These are phyloP conservation scores for Calcarius lapponicus DNA, from an alignment of 2,797 vertebrate species.

Conservation along the genomic window DNA sequence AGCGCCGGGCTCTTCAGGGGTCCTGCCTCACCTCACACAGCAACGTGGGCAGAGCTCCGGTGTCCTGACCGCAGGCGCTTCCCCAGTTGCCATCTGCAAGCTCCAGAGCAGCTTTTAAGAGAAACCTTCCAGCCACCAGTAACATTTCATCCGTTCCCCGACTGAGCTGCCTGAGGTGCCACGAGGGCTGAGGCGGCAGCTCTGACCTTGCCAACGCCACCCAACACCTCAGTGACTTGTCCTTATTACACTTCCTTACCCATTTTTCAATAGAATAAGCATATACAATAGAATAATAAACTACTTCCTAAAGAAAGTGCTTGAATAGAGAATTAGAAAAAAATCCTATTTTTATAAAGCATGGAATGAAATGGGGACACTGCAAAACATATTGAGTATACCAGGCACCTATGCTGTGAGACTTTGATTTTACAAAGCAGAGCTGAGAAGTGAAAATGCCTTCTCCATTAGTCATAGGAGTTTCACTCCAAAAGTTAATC, in stretches of 20 bases:
- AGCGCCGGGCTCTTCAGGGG: accelerated
- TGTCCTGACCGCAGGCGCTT: accelerated
- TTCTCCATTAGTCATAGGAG: accelerated
- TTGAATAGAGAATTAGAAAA: not conserved
- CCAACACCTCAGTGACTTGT: accelerated
- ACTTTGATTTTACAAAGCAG: not conserved
- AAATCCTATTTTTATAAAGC: not conserved
- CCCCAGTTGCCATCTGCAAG: accelerated
- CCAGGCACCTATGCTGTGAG: accelerated
- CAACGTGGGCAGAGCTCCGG: accelerated
- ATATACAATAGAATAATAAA: not conserved
- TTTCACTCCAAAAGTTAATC: not conserved
- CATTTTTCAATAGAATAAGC: not conserved
- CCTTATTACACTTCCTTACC: not conserved
- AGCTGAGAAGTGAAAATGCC: not conserved
- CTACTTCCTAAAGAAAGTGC: not conserved
- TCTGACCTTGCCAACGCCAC: no score
- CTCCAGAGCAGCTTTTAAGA: not conserved
- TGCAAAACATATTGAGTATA: not conserved
- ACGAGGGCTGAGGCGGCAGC: accelerated
- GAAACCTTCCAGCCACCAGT: accelerated
- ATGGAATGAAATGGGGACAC: not conserved
- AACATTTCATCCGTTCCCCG: accelerated
- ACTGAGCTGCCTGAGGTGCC: accelerated
- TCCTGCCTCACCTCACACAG: not conserved